These are phyloP conservation scores for Alosa alosa DNA, from an alignment of 2,113 vertebrate species.

Conservation along the genomic window DNA sequence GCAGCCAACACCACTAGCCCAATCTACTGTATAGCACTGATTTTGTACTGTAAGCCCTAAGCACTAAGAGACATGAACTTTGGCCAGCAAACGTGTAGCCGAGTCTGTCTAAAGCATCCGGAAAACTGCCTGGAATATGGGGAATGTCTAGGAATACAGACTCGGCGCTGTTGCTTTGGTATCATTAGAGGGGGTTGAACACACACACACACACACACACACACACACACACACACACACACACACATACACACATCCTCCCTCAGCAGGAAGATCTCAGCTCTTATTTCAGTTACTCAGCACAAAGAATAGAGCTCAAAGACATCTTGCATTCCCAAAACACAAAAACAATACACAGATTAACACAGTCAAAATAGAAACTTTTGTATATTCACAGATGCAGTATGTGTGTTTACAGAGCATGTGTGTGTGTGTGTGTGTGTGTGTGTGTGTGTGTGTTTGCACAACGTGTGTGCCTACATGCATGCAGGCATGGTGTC, in stretches of 20 bases:
- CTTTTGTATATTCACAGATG: not conserved
- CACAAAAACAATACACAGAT: not conserved
- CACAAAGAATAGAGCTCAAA: not conserved
- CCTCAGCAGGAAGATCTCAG: not conserved
- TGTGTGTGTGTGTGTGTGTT: not conserved
- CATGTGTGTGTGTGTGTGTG: constrained; percentile 6
- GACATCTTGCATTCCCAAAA: not conserved
- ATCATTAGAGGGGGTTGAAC: not conserved
- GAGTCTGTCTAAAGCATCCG: not conserved
- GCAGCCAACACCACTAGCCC: not conserved
- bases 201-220: not conserved
- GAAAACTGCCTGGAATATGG: not conserved
- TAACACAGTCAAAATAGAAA: not conserved
- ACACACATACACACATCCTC: not conserved
- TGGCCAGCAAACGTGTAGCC: not conserved
- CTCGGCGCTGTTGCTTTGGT: not conserved
- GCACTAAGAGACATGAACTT: not conserved
- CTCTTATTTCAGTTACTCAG: not conserved
- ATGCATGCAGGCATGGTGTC: not conserved
- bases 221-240: constrained; percentile 10
- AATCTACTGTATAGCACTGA: not conserved
- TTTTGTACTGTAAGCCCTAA: not conserved
- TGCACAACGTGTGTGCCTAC: not conserved
- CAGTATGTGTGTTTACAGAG: not conserved
- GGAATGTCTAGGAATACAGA: not conserved